Evolutionary conservation across 2,113 vertebrate genomes (phyloP), one percentile per base, ranked within the genome.

Genomic region (Sterna hirundo): DNA sequence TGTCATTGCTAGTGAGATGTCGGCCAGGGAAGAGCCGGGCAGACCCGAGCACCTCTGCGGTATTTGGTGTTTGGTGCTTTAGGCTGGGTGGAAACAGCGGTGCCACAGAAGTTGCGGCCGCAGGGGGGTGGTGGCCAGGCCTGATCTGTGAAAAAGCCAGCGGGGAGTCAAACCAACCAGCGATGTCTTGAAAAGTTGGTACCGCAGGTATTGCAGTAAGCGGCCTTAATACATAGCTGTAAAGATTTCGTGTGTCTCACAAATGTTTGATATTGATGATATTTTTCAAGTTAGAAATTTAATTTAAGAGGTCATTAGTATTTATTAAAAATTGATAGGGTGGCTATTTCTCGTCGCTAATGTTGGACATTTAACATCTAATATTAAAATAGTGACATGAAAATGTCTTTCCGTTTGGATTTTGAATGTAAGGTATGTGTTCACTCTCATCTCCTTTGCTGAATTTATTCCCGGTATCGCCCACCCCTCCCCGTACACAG

Each of bases 301-400:
- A 83, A 86, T 95, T 68, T 79, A 86, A 47, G 54, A 74, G 9
- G 20, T 58, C 58, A 90, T 80, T 87, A 83, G 88, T 76, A 79
- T 87, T 80, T 91, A 87, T 89, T 85, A 94, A 95, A 96, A 93
- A 93, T 85, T 62, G 38, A 87, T 85, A 57, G 20, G 29, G 3
- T 69, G 42, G 9, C n/a, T 79, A 46, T 72, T 89, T 94, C 88
- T 62, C 15, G 1, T 77, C 57, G 19, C 46, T 91, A 79, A 74
- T 77, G 46, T 55, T 85, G 44, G 75, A 44, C 6, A 1, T 80
- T 79, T 85, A 94, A 61, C n/a, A 62, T 42, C 54, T 82, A 72
- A 16, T 58, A 69, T 82, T 82, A 83, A 91, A 94, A 79, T 6
- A 79, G 55, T 82, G 47, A 49, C 49, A 21, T 44, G 57, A 60